A percentile compares a stretch with the other conserved stretches of the same genome.
These are phyloP conservation scores for Sinocyclocheilus maitianheensis DNA, from an alignment of 2,113 vertebrate species.

Conservation along the genomic window DNA sequence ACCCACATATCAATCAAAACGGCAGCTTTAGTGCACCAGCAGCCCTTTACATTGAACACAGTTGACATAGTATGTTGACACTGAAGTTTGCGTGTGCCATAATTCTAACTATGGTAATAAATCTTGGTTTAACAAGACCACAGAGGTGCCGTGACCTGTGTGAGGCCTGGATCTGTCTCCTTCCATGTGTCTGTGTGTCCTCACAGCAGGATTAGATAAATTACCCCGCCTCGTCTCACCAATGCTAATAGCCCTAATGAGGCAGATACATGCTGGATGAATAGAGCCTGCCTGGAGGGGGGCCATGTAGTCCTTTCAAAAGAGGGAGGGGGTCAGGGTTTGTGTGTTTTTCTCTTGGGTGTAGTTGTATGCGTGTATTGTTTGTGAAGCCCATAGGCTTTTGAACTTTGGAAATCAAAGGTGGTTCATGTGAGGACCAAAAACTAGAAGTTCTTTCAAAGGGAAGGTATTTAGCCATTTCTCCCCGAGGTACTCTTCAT, in stretches of 20 bases:
- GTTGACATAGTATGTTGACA: constrained; percentile 14
- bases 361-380: constrained; percentile 43
- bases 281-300: constrained; percentile 47
- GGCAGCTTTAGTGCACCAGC: not conserved
- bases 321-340: constrained; percentile 24
- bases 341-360: constrained; percentile 44
- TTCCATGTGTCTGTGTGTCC: constrained; percentile 31
- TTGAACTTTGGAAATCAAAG: constrained; percentile 53
- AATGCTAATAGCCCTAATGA: constrained; percentile 60
- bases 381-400: constrained; percentile 41
- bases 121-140: not conserved
- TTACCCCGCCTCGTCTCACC: constrained; percentile 51
- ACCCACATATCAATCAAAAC: not conserved
- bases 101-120: not conserved
- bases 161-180: constrained; percentile 19
- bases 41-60: not conserved
- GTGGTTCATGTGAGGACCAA: constrained; percentile 10
- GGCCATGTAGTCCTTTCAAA: constrained; percentile 36
- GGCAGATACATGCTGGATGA: constrained; percentile 44
- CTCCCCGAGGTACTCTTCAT: constrained; percentile 12
- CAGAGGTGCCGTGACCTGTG: constrained; percentile 13
- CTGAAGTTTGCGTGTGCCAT: not conserved
- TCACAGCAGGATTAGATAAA: constrained; percentile 58
- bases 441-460: constrained; percentile 23
- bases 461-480: constrained; percentile 26